phyloP scores from a whole-genome alignment of 2,797 vertebrate genomes.

The Siniperca undulata region DNA sequence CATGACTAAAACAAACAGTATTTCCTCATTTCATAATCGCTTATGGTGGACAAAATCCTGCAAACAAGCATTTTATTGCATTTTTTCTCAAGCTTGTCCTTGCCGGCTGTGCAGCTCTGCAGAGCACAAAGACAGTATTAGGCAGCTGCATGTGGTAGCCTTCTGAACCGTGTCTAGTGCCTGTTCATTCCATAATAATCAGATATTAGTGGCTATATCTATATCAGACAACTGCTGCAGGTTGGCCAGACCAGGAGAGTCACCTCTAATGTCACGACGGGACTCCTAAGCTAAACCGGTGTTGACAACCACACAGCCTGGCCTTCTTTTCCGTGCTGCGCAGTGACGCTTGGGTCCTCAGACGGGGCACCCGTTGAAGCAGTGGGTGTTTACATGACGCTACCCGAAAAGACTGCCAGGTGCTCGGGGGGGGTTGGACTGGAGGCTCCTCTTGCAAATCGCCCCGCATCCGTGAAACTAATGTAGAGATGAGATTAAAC shows the following conservation, averaged over 20 bases:
- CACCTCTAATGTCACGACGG: slow-evolving; percentile 78
- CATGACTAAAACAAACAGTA: neutral
- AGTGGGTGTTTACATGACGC: slow-evolving; percentile 86
- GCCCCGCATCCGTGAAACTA: slow-evolving; percentile 82
- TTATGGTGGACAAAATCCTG: neutral
- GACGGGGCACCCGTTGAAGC: slow-evolving; percentile 77
- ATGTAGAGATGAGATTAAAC: slow-evolving; percentile 90
- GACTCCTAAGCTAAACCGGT: slow-evolving; percentile 87
- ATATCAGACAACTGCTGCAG: slow-evolving; percentile 77
- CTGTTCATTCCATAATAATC: slow-evolving; percentile 53
- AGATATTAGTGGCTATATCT: slow-evolving; percentile 71
- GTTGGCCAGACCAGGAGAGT: slow-evolving; percentile 81
- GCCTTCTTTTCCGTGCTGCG: slow-evolving; percentile 77
- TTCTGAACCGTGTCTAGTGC: slow-evolving; percentile 55
- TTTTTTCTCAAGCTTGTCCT: slow-evolving; percentile 23
- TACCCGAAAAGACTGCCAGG: slow-evolving; percentile 82
- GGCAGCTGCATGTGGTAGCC: slow-evolving; percentile 88
- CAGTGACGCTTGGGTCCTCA: slow-evolving; percentile 77
- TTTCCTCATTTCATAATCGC: neutral
- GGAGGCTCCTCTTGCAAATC: slow-evolving; percentile 73
- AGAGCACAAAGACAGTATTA: slow-evolving; percentile 84
- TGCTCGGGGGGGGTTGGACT: slow-evolving; percentile 57
- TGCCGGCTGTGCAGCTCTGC: slow-evolving; percentile 38
- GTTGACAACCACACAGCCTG: slow-evolving; percentile 92
- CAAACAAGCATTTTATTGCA: slow-evolving; percentile 43